Percentiles rank a stretch among this genome's conserved stretches.
phyloP scores from a whole-genome alignment of 2,113 vertebrate species.

The Passerina amoena region DNA sequence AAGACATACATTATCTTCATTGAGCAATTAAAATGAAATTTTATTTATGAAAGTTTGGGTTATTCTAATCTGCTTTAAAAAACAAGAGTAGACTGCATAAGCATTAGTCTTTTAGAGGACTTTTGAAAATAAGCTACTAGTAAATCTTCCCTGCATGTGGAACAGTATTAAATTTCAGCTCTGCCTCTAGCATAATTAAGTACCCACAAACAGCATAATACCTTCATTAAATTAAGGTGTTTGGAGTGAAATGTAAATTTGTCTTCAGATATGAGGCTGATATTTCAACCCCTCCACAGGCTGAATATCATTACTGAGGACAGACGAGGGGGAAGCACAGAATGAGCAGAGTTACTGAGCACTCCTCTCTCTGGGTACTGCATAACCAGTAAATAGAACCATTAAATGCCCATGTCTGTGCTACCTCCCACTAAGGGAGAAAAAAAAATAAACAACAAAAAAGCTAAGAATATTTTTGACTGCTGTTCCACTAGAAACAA shows the following conservation, averaged over 20 bases:
- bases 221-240: constrained; percentile 77
- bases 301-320: constrained; percentile 56
- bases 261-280: constrained; percentile 71
- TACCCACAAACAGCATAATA: constrained; percentile 71
- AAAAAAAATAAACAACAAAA: background rate
- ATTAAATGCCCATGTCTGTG: background rate
- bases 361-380: background rate
- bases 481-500: background rate
- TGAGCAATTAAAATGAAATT: constrained; percentile 55
- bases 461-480: background rate
- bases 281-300: constrained; percentile 63
- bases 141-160: constrained; percentile 45
- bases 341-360: background rate
- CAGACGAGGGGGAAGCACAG: background rate
- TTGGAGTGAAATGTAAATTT: constrained; percentile 79
- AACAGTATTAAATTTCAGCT: constrained; percentile 69
- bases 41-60: constrained; percentile 38
- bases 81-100: constrained; percentile 1
- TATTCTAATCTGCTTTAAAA: constrained; percentile 37
- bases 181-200: constrained; percentile 74
- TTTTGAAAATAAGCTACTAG: constrained; percentile 51
- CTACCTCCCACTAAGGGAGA: background rate
- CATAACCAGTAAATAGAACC: background rate
- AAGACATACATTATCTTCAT: constrained; percentile 36
- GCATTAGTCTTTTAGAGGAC: constrained; percentile 36